Conservation (phyloP, 2,888 invertebrate genomes). For the Tipula unca region DNA sequence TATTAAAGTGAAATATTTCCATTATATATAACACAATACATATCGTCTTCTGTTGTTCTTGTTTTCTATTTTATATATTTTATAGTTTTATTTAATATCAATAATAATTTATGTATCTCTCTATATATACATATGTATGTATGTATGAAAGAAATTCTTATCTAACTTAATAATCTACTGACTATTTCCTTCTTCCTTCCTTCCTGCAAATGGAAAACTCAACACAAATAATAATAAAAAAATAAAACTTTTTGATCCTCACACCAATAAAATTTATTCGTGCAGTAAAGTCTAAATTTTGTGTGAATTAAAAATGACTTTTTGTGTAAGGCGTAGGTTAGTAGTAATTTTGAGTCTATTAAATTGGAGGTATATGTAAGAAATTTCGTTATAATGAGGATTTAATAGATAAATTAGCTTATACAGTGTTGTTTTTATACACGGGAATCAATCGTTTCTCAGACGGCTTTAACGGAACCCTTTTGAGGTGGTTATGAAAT, state of each 20-base stretch:
- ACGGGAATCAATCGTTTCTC: too few relatives aligned
- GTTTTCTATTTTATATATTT: too few relatives aligned
- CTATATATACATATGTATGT: neutral
- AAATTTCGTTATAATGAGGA: neutral
- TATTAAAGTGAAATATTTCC: neutral
- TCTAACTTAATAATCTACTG: constrained; percentile 17
- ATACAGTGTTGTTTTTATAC: neutral
- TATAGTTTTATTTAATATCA: neutral
- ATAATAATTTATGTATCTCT: neutral
- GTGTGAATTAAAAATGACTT: neutral
- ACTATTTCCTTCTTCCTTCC: constrained; percentile 17
- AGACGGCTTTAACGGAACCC: too few relatives aligned
- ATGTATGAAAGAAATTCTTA: neutral
- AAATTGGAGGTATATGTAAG: neutral
- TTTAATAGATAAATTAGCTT: neutral
- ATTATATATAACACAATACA: neutral
- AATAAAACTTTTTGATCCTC: neutral
- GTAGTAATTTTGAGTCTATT: neutral
- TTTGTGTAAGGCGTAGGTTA: neutral
- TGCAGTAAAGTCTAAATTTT: neutral
- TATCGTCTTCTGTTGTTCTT: neutral
- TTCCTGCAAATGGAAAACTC: neutral
- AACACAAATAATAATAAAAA: neutral
- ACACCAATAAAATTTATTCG: neutral
- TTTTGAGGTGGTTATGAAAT: too few relatives aligned